Conservation (phyloP, 2,113 vertebrate genomes). For the Calyptomena viridis region DNA sequence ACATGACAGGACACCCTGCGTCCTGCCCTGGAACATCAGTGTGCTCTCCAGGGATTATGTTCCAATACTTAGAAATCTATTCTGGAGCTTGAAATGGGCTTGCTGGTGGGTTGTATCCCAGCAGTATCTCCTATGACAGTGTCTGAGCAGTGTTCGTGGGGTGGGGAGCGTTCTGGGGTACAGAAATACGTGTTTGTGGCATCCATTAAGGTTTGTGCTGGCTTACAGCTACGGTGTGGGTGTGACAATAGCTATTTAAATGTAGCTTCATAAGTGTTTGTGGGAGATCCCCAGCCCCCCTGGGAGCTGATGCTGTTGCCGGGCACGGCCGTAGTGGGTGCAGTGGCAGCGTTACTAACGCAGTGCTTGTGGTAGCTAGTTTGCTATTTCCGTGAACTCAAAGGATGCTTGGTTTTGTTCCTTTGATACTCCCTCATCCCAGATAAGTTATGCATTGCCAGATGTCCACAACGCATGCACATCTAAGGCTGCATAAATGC, state of each 20-base stretch:
- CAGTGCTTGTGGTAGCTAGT: not conserved
- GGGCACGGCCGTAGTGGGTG: fast-evolving
- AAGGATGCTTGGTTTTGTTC: not conserved
- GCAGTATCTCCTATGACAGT: not conserved
- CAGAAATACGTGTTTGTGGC: not conserved
- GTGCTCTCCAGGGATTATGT: not conserved
- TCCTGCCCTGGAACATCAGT: not conserved
- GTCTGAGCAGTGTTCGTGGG: not conserved
- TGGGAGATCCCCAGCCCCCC: not conserved
- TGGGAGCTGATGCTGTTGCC: not conserved
- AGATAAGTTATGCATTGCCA: not conserved
- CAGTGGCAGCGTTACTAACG: not conserved
- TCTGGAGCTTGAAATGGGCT: not conserved
- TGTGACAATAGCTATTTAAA: not conserved
- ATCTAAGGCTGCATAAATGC: not conserved
- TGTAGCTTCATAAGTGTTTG: not conserved
- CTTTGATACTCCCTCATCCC: not conserved
- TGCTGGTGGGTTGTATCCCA: not conserved
- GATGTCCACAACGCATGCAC: not conserved
- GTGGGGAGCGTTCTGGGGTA: not conserved
- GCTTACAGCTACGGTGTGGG: not conserved
- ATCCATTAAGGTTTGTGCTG: not conserved
- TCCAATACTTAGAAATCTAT: not conserved
- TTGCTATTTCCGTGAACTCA: not conserved
- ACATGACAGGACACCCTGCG: not conserved